Base-by-base conservation (phyloP, 2,113 vertebrate genomes). In the Etheostoma spectabile region DNA sequence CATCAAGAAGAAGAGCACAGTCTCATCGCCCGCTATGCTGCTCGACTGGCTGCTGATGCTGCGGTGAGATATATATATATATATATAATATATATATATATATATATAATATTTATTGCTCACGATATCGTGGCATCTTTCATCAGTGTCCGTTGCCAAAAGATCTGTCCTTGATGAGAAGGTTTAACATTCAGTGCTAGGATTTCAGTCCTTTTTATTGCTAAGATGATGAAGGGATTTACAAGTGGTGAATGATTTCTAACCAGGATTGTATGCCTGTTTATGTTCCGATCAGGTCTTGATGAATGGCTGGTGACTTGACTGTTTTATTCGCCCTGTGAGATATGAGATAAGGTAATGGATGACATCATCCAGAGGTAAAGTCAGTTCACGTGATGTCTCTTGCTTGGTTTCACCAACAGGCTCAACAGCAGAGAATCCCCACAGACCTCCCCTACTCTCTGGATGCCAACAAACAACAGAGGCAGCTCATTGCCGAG, bases 1-100 rank as follows among this genome's bases (percentile, higher is more conserved):
- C 96, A 97, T 86, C 96, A 99, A 84, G 98, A 99, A 86, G 98
- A 99, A 91, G 98, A 99, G 27, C 98, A 99, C 91, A 96, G 96
- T 86, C 96, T 99, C 94, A 99, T 99, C 66, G 97, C 98, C 91
- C 97, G 98, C 93, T 99, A 99, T 0, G 98, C 98, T 74, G 98
- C 98, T 80, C 96, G 98, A 87, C 95, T 99, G 93, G 98, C 98
- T 85, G 97, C 97, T 81, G 97, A 99, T 93, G 96, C 97, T 64
- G 93, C 93, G 93, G 98, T 99, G 96, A 97, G 97, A 96, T 91
- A 78, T 53, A 46, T 61, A 42, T 33, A 46, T 61, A 48, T n/a
- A 53, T 46, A 51, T 48, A 45, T 74, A 57, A 48, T n/a, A 53
- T 46, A 51, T 48, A 45, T 74, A 57, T 19, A 48, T n/a, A 22